Evolutionary conservation across 2,113 vertebrate species (phyloP).

Genomic region (Xiphophorus couchianus): DNA sequence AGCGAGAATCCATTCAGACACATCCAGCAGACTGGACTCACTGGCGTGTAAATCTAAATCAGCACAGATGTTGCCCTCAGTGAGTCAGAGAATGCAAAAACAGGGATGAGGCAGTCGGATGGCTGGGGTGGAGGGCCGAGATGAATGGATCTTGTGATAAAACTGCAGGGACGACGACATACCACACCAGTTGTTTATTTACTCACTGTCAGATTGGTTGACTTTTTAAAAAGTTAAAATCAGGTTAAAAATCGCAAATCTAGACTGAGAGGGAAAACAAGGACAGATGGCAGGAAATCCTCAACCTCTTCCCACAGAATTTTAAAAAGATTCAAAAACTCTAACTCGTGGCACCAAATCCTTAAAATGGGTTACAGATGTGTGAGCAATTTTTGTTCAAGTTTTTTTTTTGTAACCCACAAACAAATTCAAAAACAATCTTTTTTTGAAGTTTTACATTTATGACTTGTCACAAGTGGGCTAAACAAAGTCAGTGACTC

Average conservation of each 20-base stretch:
- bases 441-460: background rate
- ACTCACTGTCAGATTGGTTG: slow-evolving; percentile 1
- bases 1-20: slow-evolving; percentile 24
- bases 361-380: background rate
- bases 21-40: slow-evolving; percentile 13
- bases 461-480: background rate
- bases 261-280: background rate
- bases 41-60: background rate
- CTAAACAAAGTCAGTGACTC: background rate
- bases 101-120: slow-evolving; percentile 53
- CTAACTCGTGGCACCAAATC: background rate
- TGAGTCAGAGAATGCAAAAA: slow-evolving; percentile 57
- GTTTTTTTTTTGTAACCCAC: background rate
- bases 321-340: no score
- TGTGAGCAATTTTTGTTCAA: background rate
- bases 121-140: slow-evolving; percentile 37
- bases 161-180: slow-evolving; percentile 56
- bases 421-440: background rate
- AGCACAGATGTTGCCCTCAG: slow-evolving; percentile 66
- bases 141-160: slow-evolving; percentile 56
- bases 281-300: no score
- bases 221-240: background rate
- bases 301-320: background rate
- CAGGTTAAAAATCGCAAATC: background rate
- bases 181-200: slow-evolving; percentile 36